These are phyloP conservation scores for Pseudoips prasinana DNA, from an alignment of 2,888 invertebrate species.

Conservation along the genomic window DNA sequence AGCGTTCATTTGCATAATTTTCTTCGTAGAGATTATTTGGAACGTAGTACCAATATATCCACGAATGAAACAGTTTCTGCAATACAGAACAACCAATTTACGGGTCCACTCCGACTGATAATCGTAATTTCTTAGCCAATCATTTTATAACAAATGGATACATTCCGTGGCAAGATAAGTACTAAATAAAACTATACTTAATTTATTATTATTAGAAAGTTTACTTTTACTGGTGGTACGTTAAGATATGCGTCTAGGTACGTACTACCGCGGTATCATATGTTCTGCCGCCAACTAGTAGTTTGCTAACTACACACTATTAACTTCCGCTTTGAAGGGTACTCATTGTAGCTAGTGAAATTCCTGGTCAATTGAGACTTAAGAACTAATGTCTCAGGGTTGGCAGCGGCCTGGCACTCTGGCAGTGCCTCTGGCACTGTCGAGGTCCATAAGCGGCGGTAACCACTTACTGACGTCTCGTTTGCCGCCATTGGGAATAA, in stretches of 20 bases:
- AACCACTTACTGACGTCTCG: conserved; percentile 2
- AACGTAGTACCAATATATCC: conserved; percentile 2
- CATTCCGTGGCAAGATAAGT: conserved; percentile 3
- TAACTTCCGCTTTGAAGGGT: conserved; percentile 1
- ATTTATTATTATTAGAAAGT: conserved; percentile 2
- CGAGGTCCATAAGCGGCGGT: conserved; percentile 2
- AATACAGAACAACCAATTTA: too few relatives aligned
- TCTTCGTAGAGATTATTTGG: conserved; percentile 1
- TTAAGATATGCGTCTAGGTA: conserved; percentile 1
- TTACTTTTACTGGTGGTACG: conserved; percentile 1
- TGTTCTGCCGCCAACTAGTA: conserved; percentile 1
- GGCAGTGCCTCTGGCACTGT: conserved; percentile 2
- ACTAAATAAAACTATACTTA: conserved; percentile 1
- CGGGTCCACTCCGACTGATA: conserved; percentile 2
- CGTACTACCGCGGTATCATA: conserved; percentile 1
- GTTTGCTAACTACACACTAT: conserved; percentile 1
- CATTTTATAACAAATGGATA: conserved; percentile 5
- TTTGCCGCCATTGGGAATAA: conserved; percentile 9
- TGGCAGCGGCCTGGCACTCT: conserved; percentile 3
- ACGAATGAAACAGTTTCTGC: too few relatives aligned
- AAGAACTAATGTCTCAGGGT: conserved; percentile 3
- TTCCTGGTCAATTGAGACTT: conserved; percentile 4
- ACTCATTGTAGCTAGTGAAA: not conserved
- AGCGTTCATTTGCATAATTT: conserved; percentile 1
- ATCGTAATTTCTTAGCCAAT: conserved; percentile 1